Evolutionary conservation across 2,888 invertebrate species (phyloP).

Genomic region (Sphaerophoria rueppellii): DNA sequence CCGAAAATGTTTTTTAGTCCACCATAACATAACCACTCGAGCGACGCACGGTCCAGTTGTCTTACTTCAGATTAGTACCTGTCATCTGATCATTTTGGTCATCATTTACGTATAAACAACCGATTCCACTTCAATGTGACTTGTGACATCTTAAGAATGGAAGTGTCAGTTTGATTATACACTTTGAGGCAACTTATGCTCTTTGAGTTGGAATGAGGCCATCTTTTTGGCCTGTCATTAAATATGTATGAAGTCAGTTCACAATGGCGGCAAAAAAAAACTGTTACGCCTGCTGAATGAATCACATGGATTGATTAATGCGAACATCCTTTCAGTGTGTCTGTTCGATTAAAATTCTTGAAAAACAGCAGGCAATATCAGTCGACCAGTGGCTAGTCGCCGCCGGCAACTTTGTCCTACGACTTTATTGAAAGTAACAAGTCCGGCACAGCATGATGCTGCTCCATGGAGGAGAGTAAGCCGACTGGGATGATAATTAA

Average conservation of each 20-base stretch:
- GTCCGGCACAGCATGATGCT: background rate
- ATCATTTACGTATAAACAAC: slow-evolving; percentile 4
- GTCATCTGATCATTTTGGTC: slow-evolving; percentile 40
- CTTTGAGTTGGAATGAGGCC: slow-evolving; percentile 61
- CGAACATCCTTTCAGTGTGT: slow-evolving; percentile 63
- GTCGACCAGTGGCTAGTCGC: too few relatives aligned
- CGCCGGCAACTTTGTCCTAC: slow-evolving; percentile 1
- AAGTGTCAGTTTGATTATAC: slow-evolving; percentile 66
- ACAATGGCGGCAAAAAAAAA: slow-evolving; percentile 26
- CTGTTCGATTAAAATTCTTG: slow-evolving; percentile 44
- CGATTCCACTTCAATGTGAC: slow-evolving; percentile 25
- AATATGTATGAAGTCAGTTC: slow-evolving; percentile 26
- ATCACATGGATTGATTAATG: slow-evolving; percentile 60
- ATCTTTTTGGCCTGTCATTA: slow-evolving; percentile 48
- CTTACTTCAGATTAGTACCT: slow-evolving; percentile 48
- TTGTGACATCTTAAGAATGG: slow-evolving; percentile 45
- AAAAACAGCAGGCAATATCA: slow-evolving; percentile 40
- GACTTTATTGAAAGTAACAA: slow-evolving; percentile 58
- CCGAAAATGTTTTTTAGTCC: slow-evolving; percentile 3
- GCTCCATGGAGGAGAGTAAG: background rate
- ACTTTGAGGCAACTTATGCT: slow-evolving; percentile 45
- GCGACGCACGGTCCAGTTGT: slow-evolving; percentile 4
- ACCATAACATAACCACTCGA: slow-evolving; percentile 14
- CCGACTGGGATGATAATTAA: slow-evolving; percentile 63
- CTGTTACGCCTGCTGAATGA: slow-evolving; percentile 36